phyloP scores from a whole-genome alignment of 2,113 vertebrate genomes.

The Melierax canorus region DNA sequence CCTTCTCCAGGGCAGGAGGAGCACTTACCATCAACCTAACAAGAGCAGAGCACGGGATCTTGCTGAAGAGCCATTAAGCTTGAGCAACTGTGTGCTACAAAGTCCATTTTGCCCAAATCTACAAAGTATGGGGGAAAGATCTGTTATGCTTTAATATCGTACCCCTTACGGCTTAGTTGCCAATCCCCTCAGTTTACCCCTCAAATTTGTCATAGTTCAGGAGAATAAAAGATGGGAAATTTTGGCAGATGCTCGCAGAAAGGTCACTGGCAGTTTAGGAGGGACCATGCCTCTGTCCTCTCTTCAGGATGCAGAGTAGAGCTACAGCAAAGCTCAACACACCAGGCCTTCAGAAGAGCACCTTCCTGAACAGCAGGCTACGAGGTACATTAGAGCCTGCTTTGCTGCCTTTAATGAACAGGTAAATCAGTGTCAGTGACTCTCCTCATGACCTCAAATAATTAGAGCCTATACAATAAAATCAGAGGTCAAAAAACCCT shows the following conservation, averaged over 20 bases:
- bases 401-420: neutral
- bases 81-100: neutral
- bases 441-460: neutral
- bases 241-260: neutral
- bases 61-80: neutral
- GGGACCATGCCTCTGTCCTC: neutral
- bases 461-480: neutral
- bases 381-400: neutral
- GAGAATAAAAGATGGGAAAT: neutral
- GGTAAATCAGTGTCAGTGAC: neutral
- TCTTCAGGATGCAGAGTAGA: neutral
- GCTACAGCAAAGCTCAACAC: neutral
- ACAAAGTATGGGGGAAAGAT: neutral
- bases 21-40: neutral
- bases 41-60: rapidly evolving
- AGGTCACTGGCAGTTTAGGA: neutral
- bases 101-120: neutral
- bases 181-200: neutral
- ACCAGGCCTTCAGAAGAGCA: neutral
- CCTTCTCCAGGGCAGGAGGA: neutral
- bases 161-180: neutral
- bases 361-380: neutral
- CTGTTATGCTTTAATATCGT: neutral
- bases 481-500: neutral
- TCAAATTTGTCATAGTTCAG: neutral